These are phyloP conservation scores for Chaunax sp. DNA, from an alignment of 2,797 vertebrate genomes.

Conservation along the genomic window DNA sequence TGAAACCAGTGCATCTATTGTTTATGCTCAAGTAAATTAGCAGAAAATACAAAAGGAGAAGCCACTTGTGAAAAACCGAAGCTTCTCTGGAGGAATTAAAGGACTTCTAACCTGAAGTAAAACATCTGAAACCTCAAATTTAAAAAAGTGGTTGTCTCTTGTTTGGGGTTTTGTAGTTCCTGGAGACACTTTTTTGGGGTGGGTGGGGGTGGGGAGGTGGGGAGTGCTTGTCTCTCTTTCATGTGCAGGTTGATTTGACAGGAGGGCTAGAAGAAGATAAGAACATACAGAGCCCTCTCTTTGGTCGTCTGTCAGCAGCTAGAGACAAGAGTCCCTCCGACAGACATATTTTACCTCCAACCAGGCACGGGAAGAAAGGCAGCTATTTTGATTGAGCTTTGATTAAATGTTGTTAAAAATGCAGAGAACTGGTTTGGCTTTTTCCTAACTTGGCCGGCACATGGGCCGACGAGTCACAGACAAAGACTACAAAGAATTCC, in stretches of 20 bases:
- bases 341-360: constrained; percentile 83
- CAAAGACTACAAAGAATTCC: constrained; percentile 49
- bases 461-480: constrained; percentile 25
- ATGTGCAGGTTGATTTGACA: constrained; percentile 83
- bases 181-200: constrained; percentile 16
- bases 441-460: constrained; percentile 43
- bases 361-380: constrained; percentile 68
- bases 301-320: constrained; percentile 84
- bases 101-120: neutral
- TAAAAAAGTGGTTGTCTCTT: constrained; percentile 11
- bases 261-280: constrained; percentile 87
- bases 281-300: constrained; percentile 83
- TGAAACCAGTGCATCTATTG: constrained; percentile 67
- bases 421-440: constrained; percentile 56
- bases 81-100: neutral
- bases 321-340: constrained; percentile 78
- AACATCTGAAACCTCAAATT: constrained; percentile 15
- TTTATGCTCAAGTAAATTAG: constrained; percentile 74
- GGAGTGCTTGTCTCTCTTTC: constrained; percentile 64
- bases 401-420: constrained; percentile 86
- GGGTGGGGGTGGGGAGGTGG: neutral
- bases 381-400: constrained; percentile 85
- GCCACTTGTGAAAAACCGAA: neutral
- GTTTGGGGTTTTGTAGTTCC: constrained; percentile 12
- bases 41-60: constrained; percentile 60